Evolutionary conservation across 2,888 invertebrate species (phyloP), one percentile per base, ranked within the genome.

Genomic region (Stramonita haemastoma): DNA sequence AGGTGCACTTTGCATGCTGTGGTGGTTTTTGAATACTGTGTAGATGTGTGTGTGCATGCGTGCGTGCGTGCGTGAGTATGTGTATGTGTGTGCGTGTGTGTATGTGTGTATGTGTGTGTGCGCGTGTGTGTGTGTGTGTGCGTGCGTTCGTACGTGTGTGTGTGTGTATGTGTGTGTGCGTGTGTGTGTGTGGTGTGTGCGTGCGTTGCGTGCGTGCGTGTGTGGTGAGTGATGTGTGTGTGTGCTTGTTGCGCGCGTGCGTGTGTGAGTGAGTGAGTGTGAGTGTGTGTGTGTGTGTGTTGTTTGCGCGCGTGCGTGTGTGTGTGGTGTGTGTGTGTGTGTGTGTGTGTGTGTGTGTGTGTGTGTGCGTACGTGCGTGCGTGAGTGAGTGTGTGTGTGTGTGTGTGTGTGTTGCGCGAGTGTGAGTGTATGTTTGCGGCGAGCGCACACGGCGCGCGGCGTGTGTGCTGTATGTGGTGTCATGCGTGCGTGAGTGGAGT

Each of bases 1-100:
- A 87, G 89, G 85, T 86, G 81, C n/a, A 32, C 73, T 36, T 86
- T 86, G 86, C 36, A 56, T 79, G 79, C 70, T 89, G 73, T 79
- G 56, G 29, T 32, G 1, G 32, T 79, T 32, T 79, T 17, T 79
- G 32, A 32, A 34, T 13, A 8, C 4, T 22, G 36, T 46, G 22
- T 81, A 36, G 17, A 22, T 22, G 70, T 70, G 85, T 56, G n/a
- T 56, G 34, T n/a, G 32, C 34, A 19, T 87, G 29, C 26, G 32
- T 87, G 87, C 36, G n/a, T 77, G 70, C 6, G 17, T 70, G 70
- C 22, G 17, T 70, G 70, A 17, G 17, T 70, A 22, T 70, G 70
- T 70, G 17, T 70, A 22, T 70, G 17, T 70, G 70, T 70, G 17
- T 70, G 70, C 22, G 17, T 70, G 70, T 70, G 17, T 70, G 70